phyloP scores from a whole-genome alignment of 2,113 vertebrate species.

The Prionailurus viverrinus region DNA sequence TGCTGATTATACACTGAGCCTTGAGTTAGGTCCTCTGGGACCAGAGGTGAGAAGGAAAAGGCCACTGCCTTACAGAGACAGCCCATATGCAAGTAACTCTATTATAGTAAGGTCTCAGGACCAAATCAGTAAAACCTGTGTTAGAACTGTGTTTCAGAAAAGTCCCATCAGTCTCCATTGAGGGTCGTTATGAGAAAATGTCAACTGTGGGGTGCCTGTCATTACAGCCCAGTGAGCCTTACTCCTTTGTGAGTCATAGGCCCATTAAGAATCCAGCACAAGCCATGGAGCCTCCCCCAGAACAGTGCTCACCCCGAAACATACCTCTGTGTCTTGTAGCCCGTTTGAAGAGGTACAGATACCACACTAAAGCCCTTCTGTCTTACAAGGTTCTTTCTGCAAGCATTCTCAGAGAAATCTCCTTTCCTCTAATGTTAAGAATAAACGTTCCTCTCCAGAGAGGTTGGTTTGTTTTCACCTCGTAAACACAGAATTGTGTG shows the following conservation, averaged over 20 bases:
- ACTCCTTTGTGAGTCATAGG: not conserved
- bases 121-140: not conserved
- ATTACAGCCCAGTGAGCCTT: not conserved
- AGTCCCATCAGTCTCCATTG: not conserved
- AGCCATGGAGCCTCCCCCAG: not conserved
- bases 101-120: not conserved
- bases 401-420: not conserved
- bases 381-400: not conserved
- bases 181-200: accelerated
- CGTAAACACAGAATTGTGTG: not conserved
- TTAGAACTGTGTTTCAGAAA: not conserved
- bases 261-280: not conserved
- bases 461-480: not conserved
- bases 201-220: not conserved
- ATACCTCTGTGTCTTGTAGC: not conserved
- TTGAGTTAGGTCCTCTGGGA: not conserved
- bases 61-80: not conserved
- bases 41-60: not conserved
- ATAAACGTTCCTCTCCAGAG: not conserved
- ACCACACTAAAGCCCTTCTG: not conserved
- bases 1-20: not conserved
- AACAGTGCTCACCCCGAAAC: not conserved
- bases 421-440: not conserved
- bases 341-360: not conserved
- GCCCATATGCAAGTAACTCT: not conserved